phyloP scores from a whole-genome alignment of 1,140 invertebrate genomes.

The Meloidogyne exigua region DNA sequence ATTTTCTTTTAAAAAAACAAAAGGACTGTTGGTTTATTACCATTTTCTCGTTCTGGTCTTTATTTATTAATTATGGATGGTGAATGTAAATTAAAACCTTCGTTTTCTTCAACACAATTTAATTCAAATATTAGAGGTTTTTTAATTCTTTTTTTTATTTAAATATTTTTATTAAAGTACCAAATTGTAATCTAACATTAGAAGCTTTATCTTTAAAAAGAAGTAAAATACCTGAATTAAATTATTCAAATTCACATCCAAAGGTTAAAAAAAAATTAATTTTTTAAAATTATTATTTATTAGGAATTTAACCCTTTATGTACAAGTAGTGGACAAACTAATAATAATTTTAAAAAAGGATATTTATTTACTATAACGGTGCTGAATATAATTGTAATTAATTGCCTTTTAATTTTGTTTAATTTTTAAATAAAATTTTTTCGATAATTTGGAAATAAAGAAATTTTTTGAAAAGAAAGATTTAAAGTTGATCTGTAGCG shows the following conservation, averaged over 20 bases:
- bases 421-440: neutral
- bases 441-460: no score
- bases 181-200: conserved; percentile 21
- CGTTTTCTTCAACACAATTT: neutral
- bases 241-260: conserved; percentile 21
- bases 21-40: conserved; percentile 20
- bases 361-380: neutral
- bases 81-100: neutral
- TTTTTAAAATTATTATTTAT: neutral
- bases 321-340: neutral
- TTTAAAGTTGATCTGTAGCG: no score
- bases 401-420: conserved; percentile 1
- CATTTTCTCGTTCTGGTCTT: conserved; percentile 12
- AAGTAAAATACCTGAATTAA: conserved; percentile 1
- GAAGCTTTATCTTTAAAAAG: conserved; percentile 8
- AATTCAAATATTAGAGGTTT: neutral
- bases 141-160: neutral
- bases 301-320: conserved; percentile 27
- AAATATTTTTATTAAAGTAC: conserved; percentile 5
- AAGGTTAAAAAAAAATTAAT: conserved; percentile 17
- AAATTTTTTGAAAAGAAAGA: no score
- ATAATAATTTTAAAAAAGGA: neutral
- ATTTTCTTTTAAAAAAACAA: neutral
- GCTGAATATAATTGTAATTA: neutral
- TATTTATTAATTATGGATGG: conserved; percentile 22